Percentiles rank a stretch among this genome's conserved stretches.
Evolutionary conservation across 2,113 vertebrate species (phyloP).

Genomic region (Eclectus roratus): DNA sequence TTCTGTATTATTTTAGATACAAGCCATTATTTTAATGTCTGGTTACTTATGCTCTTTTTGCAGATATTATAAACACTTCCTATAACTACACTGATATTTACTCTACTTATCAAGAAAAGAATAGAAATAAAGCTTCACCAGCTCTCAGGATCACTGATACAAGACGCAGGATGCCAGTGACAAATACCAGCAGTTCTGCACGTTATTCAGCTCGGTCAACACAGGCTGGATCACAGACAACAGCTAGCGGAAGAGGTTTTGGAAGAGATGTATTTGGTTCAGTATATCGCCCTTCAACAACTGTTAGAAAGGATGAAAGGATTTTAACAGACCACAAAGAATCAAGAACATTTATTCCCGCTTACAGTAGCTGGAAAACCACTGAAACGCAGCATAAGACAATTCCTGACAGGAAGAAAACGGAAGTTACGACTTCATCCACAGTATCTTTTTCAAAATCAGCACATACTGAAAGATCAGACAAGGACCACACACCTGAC

Average conservation of each 20-base stretch:
- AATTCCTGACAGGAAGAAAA: constrained; percentile 61
- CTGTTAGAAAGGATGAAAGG: constrained; percentile 76
- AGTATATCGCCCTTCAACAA: constrained; percentile 10
- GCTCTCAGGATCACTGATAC: constrained; percentile 51
- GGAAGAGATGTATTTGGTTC: constrained; percentile 66
- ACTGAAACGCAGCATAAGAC: constrained; percentile 49
- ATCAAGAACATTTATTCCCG: constrained; percentile 23
- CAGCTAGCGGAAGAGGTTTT: constrained; percentile 60
- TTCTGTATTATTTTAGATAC: neutral
- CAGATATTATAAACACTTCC: constrained; percentile 80
- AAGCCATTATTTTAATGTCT: neutral
- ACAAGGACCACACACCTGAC: neutral
- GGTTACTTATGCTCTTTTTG: constrained; percentile 8
- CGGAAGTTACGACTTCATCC: constrained; percentile 47
- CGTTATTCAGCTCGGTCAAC: constrained; percentile 48
- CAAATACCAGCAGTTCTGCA: constrained; percentile 61
- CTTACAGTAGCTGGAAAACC: constrained; percentile 21
- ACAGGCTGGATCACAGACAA: constrained; percentile 51
- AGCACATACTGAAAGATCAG: neutral
- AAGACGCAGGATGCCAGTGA: constrained; percentile 63
- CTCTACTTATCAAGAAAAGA: constrained; percentile 71
- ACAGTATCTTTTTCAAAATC: constrained; percentile 36
- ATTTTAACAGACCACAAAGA: constrained; percentile 56
- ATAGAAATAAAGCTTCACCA: constrained; percentile 66
- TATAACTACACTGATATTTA: constrained; percentile 72